These are phyloP conservation scores for Sinocyclocheilus grahami DNA, from an alignment of 2,113 vertebrate species.

Conservation along the genomic window DNA sequence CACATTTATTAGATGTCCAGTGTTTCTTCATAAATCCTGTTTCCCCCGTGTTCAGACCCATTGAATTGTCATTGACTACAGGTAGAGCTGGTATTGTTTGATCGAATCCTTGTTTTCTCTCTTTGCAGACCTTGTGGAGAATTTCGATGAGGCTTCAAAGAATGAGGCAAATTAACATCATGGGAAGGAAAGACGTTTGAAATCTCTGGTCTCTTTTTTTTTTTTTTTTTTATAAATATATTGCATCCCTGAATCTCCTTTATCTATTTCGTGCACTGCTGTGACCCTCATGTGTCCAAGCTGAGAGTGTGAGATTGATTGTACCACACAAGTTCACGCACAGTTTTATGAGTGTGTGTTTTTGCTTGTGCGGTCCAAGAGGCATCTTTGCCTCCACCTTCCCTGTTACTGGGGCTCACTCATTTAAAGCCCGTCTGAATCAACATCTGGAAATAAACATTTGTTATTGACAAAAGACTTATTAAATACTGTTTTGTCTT, in stretches of 20 bases:
- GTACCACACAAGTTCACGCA: conserved; percentile 59
- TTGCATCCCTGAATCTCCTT: conserved; percentile 55
- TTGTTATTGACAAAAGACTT: conserved; percentile 75
- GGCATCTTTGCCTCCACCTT: conserved; percentile 73
- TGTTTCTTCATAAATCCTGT: neutral
- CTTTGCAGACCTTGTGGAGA: conserved; percentile 91
- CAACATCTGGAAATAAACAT: conserved; percentile 80
- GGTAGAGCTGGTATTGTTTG: neutral
- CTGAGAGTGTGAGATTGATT: conserved; percentile 69
- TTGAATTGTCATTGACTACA: conserved; percentile 15
- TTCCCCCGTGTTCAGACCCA: neutral
- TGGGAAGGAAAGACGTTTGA: conserved; percentile 47
- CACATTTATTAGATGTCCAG: conserved; percentile 29
- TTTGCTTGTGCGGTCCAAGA: conserved; percentile 62
- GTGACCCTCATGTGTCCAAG: conserved; percentile 69
- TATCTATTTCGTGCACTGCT: conserved; percentile 67
- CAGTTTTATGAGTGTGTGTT: conserved; percentile 43
- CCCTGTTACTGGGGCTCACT: conserved; percentile 73
- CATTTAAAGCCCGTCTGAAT: conserved; percentile 76
- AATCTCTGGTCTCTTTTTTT: conserved; percentile 62
- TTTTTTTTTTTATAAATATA: conserved; percentile 66
- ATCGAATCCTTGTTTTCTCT: conserved; percentile 36
- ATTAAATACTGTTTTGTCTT: conserved; percentile 49
- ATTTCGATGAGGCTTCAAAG: conserved; percentile 98
- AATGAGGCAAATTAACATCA: conserved; percentile 85